phyloP scores from a whole-genome alignment of 2,113 vertebrate species.

The Gasterosteus aculeatus region DNA sequence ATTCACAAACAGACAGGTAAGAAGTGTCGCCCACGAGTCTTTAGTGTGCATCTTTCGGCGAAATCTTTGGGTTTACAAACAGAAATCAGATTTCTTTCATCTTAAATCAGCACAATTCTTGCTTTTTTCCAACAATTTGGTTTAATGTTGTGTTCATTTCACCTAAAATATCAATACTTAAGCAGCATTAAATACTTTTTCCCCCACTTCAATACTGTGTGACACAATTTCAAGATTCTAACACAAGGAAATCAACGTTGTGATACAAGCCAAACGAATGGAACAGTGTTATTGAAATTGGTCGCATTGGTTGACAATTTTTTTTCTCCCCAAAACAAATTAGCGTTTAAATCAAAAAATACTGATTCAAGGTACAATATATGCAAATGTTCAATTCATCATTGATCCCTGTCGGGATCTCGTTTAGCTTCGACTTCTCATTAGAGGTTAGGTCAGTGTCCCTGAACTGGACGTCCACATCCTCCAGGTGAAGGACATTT shows the following conservation, averaged over 20 bases:
- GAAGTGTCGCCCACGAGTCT: constrained; percentile 46
- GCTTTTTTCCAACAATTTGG: constrained; percentile 23
- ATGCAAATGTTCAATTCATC: not conserved
- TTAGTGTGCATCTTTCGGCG: constrained; percentile 62
- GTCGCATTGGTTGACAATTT: constrained; percentile 10
- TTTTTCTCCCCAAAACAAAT: not conserved
- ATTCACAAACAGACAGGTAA: constrained; percentile 75
- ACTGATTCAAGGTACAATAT: constrained; percentile 34
- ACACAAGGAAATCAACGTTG: constrained; percentile 24
- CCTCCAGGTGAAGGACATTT: not conserved
- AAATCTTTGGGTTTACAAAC: constrained; percentile 73
- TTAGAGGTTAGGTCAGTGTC: constrained; percentile 20
- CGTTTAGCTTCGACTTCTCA: not conserved
- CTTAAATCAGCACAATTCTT: constrained; percentile 38
- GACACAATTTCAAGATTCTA: constrained; percentile 30
- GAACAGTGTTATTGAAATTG: constrained; percentile 24
- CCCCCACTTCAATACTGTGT: constrained; percentile 19
- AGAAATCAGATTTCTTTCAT: constrained; percentile 33
- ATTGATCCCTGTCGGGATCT: constrained; percentile 15
- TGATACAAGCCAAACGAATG: constrained; percentile 43
- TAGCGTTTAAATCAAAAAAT: constrained; percentile 31
- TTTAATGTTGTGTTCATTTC: constrained; percentile 25
- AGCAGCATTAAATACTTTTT: constrained; percentile 44
- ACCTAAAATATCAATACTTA: constrained; percentile 27
- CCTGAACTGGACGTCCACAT: constrained; percentile 7